A percentile compares a stretch with the other conserved stretches of the same genome.
Conservation (phyloP, 2,888 invertebrate genomes). For the Apodemia zela region DNA sequence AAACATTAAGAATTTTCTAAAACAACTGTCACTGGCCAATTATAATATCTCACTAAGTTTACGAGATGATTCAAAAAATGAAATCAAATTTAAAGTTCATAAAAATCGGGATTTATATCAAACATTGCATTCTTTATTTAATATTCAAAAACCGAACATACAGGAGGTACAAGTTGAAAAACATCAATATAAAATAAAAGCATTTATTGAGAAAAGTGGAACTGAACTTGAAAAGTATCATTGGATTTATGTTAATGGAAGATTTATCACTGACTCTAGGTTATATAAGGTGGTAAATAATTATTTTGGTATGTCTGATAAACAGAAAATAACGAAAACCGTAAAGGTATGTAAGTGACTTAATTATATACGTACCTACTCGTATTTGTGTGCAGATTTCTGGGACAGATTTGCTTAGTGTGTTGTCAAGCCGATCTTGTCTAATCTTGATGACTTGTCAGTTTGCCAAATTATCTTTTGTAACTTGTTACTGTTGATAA, state of each 20-base stretch:
- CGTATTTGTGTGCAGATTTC: too few species aligned
- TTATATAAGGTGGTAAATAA: slow-evolving; percentile 50
- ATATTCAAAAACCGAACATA: slow-evolving; percentile 52
- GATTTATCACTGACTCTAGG: slow-evolving; percentile 73
- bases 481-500: too few species aligned
- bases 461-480: not conserved
- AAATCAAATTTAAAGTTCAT: slow-evolving; percentile 80
- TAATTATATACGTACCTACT: slow-evolving; percentile 14
- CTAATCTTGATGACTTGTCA: too few species aligned
- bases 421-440: too few species aligned
- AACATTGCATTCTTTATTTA: slow-evolving; percentile 61
- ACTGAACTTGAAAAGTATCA: slow-evolving; percentile 54
- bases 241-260: slow-evolving; percentile 84
- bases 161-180: slow-evolving; percentile 64
- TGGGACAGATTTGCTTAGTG: not conserved
- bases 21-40: slow-evolving; percentile 83
- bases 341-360: slow-evolving; percentile 39
- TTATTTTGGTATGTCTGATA: slow-evolving; percentile 36
- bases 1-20: slow-evolving; percentile 79
- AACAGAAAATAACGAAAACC: slow-evolving; percentile 36
- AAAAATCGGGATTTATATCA: slow-evolving; percentile 77
- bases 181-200: slow-evolving; percentile 72
- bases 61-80: slow-evolving; percentile 82
- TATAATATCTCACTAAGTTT: slow-evolving; percentile 84
- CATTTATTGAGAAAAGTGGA: slow-evolving; percentile 72